Evolutionary conservation across 2,888 invertebrate species (phyloP), one percentile per base, ranked within the genome.

Genomic region (Drosophila algonquin): DNA sequence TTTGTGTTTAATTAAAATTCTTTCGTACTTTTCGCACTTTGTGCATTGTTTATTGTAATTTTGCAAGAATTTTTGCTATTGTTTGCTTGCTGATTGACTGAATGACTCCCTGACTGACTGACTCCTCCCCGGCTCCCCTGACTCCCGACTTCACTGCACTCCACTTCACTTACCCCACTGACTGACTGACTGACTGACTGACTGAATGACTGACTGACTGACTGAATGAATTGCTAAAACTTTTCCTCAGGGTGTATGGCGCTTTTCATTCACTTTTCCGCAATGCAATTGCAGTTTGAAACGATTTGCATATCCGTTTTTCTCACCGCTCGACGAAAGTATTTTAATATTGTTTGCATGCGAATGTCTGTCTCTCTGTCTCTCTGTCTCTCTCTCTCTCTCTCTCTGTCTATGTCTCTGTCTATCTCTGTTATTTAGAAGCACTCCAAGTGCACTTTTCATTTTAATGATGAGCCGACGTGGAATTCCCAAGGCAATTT

Each of bases 1-100:
- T 77, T 73, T 82, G 63, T 77, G 76, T 89, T 89, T 89, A 87
- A 89, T 87, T 79, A 87, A 84, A 89, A 81, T 79, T 87, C 75
- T 79, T 84, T 75, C 60, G 56, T 67, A 75, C 71, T 87, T 83
- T 70, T 80, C 27, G 54, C 71, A 69, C 69, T 72, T 82, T 81
- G 77, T 50, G 55, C 69, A 68, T 60, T 74, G 72, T 63, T 77
- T 70, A 67, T 80, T 75, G 75, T 69, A 70, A 73, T 68, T 75
- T 59, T 68, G 50, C 40, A 35, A 57, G 63, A 45, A 50, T 56
- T 56, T 67, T 50, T 56, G 35, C n/a, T 50, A 16, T 30, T 60
- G 21, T 46, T 71, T 59, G 64, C 60, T 61, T 62, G 52, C 5
- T 64, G 55, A 45, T 32, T 52, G 46, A 54, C 48, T 62, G 27